Conservation (phyloP, 2,113 vertebrate species). For the Furnarius figulus region DNA sequence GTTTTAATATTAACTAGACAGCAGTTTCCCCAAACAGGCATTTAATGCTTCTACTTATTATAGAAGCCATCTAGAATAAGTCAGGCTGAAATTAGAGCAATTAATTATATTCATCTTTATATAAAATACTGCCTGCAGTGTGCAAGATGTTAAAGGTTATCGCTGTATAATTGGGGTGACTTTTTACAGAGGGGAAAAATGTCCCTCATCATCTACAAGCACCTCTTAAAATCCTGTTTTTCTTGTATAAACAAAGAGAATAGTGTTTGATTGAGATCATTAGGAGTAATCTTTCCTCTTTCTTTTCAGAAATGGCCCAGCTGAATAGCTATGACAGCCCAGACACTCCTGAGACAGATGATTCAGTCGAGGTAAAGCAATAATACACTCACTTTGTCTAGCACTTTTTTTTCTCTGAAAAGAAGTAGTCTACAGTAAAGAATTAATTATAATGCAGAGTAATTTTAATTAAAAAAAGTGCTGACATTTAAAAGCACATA, state of each 20-base stretch:
- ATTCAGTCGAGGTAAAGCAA: slow-evolving; percentile 86
- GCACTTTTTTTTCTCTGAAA: not conserved
- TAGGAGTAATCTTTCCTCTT: slow-evolving; percentile 55
- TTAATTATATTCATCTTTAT: slow-evolving; percentile 2
- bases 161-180: slow-evolving; percentile 4
- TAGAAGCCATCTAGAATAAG: not conserved
- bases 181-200: not conserved
- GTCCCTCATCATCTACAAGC: not conserved
- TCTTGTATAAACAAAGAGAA: slow-evolving; percentile 54
- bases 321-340: slow-evolving; percentile 95
- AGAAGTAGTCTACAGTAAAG: slow-evolving; percentile 23
- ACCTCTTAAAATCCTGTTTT: slow-evolving; percentile 31
- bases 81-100: not conserved
- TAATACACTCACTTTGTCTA: slow-evolving; percentile 43
- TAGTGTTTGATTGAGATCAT: slow-evolving; percentile 56
- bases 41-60: slow-evolving; percentile 7
- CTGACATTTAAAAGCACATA: slow-evolving; percentile 23
- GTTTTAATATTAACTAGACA: not conserved
- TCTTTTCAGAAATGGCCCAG: slow-evolving; percentile 92
- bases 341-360: slow-evolving; percentile 93
- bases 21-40: not conserved
- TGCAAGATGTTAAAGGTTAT: slow-evolving; percentile 30
- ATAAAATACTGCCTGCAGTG: not conserved
- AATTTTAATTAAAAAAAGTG: slow-evolving; percentile 31
- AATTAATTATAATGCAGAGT: slow-evolving; percentile 50